phyloP scores from a whole-genome alignment of 2,888 invertebrate genomes.

The Anodontia alba region DNA sequence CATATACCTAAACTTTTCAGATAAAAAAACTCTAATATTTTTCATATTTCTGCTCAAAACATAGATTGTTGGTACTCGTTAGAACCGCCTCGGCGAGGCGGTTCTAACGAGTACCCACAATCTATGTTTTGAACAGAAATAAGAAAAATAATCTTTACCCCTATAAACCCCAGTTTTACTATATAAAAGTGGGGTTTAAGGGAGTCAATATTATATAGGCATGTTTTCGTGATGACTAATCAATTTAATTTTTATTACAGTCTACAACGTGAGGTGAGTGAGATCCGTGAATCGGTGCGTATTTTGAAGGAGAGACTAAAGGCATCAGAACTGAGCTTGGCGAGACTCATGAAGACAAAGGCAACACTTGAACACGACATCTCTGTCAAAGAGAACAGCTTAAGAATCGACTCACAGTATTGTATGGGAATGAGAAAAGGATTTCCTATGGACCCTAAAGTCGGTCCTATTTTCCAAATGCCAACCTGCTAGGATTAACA shows the following conservation, averaged over 20 bases:
- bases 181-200: too few relatives aligned
- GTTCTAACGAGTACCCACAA: too few relatives aligned
- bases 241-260: slow-evolving; percentile 85
- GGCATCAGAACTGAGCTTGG: slow-evolving; percentile 83
- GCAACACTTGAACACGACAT: slow-evolving; percentile 94
- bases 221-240: too few relatives aligned
- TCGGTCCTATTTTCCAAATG: slow-evolving; percentile 84
- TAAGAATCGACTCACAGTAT: slow-evolving; percentile 96
- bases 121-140: too few relatives aligned
- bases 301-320: slow-evolving; percentile 92
- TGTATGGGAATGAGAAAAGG: slow-evolving; percentile 96
- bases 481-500: slow-evolving; percentile 53
- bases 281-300: slow-evolving; percentile 93
- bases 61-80: too few relatives aligned
- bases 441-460: slow-evolving; percentile 89
- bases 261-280: slow-evolving; percentile 93
- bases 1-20: too few relatives aligned
- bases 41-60: too few relatives aligned
- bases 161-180: too few relatives aligned
- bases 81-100: too few relatives aligned
- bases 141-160: too few relatives aligned
- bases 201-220: too few relatives aligned
- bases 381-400: slow-evolving; percentile 93
- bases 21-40: too few relatives aligned
- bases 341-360: slow-evolving; percentile 90